Conservation (phyloP, 2,113 vertebrate genomes). For the Ploceus nigricollis region DNA sequence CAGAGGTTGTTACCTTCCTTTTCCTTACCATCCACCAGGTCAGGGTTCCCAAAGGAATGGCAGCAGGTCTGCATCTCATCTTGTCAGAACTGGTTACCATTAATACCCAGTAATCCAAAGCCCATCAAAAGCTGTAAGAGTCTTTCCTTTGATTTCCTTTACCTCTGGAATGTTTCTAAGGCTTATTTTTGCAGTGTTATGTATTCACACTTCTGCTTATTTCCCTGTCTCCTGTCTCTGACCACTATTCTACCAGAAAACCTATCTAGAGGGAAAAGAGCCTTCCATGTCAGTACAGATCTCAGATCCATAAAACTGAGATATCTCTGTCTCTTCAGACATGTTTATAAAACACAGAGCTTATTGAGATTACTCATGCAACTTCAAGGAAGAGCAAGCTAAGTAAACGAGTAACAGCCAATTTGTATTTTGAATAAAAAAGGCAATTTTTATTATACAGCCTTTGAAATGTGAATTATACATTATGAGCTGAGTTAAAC, state of each 20-base stretch:
- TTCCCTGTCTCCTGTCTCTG: background rate
- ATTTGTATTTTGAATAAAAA: background rate
- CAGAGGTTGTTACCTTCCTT: background rate
- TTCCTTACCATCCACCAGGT: background rate
- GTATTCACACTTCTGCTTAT: background rate
- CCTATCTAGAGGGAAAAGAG: background rate
- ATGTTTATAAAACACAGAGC: background rate
- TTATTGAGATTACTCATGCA: background rate
- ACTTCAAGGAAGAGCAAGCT: background rate
- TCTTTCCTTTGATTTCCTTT: background rate
- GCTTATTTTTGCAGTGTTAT: background rate
- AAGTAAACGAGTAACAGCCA: background rate
- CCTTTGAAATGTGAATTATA: conserved; percentile 1
- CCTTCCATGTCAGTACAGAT: background rate
- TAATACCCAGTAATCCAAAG: background rate
- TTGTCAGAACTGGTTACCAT: too few relatives aligned
- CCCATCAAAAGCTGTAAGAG: background rate
- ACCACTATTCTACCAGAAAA: background rate
- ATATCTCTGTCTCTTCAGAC: background rate
- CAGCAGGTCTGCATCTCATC: background rate
- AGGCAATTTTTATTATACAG: background rate
- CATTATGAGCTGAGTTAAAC: background rate
- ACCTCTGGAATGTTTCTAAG: background rate
- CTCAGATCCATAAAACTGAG: background rate
- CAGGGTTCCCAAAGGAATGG: background rate